Evolutionary conservation across 2,113 vertebrate genomes (phyloP).

Genomic region (Spea bombifrons): DNA sequence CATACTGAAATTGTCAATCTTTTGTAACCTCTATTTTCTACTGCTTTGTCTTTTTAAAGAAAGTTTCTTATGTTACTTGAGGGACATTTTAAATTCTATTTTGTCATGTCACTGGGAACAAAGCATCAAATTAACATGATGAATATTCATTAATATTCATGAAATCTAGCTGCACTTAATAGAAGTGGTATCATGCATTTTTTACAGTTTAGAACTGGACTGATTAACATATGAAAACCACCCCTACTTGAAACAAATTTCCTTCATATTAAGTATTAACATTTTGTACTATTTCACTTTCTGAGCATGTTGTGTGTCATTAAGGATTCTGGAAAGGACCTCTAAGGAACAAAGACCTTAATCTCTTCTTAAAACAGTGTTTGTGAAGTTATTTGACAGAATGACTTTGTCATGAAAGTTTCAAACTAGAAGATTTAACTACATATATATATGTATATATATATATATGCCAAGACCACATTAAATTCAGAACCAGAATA

Average conservation of each 20-base stretch:
- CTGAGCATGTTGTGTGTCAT: slow-evolving; percentile 19
- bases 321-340: slow-evolving; percentile 12
- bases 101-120: slow-evolving; percentile 38
- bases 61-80: slow-evolving; percentile 3
- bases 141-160: slow-evolving; percentile 46
- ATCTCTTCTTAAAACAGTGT: slow-evolving; percentile 20
- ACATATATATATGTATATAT: too few relatives aligned
- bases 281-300: slow-evolving; percentile 32
- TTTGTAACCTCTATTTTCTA: not conserved
- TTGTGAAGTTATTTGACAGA: slow-evolving; percentile 8
- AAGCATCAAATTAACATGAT: slow-evolving; percentile 38
- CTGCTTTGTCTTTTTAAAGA: not conserved
- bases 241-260: slow-evolving; percentile 29
- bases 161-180: slow-evolving; percentile 24
- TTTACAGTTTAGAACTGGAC: slow-evolving; percentile 19
- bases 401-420: slow-evolving; percentile 16
- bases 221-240: slow-evolving; percentile 45
- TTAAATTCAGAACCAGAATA: too few relatives aligned
- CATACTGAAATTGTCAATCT: not conserved
- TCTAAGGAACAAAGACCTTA: slow-evolving; percentile 21
- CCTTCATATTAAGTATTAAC: slow-evolving; percentile 42
- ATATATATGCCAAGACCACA: too few relatives aligned
- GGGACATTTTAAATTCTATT: slow-evolving; percentile 29
- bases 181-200: slow-evolving; percentile 28
- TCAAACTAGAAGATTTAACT: not conserved